Evolutionary conservation across 2,113 vertebrate species (phyloP).

Genomic region (Ochotona curzoniae): DNA sequence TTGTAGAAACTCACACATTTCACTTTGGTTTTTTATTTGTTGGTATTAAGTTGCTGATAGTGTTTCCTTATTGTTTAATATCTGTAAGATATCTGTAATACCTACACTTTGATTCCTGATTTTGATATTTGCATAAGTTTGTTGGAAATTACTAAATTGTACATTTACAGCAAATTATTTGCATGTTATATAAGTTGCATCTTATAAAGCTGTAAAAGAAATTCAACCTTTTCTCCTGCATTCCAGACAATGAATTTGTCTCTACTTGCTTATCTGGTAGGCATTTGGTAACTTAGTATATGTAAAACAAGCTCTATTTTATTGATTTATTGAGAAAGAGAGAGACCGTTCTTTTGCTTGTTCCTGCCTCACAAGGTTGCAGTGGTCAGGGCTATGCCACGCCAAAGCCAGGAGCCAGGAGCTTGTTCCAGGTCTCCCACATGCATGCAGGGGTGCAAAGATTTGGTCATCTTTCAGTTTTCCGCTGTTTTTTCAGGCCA

Average conservation of each 20-base stretch:
- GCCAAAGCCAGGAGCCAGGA: no score
- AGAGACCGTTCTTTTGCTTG: no score
- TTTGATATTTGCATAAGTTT: slow-evolving; percentile 2
- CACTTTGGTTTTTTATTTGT: neutral
- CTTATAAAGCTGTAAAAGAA: neutral
- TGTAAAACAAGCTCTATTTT: neutral
- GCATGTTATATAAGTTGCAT: neutral
- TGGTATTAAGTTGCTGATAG: neutral
- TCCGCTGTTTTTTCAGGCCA: no score
- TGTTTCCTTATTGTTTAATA: slow-evolving; percentile 17
- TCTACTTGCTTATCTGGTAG: neutral
- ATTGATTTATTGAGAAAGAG: no score
- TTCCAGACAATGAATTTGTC: neutral
- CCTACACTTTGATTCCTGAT: neutral
- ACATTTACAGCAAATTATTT: neutral
- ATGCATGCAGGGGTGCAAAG: no score
- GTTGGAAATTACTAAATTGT: neutral
- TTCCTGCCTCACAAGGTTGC: no score
- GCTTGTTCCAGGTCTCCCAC: no score
- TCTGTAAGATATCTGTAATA: neutral
- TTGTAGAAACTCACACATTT: neutral
- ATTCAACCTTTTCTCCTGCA: neutral
- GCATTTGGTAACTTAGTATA: neutral
- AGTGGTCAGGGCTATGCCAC: no score
- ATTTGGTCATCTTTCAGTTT: no score